A percentile compares a stretch with the other conserved stretches of the same genome.
Evolutionary conservation across 2,113 vertebrate genomes (phyloP).

Genomic region (Mirza zaza): DNA sequence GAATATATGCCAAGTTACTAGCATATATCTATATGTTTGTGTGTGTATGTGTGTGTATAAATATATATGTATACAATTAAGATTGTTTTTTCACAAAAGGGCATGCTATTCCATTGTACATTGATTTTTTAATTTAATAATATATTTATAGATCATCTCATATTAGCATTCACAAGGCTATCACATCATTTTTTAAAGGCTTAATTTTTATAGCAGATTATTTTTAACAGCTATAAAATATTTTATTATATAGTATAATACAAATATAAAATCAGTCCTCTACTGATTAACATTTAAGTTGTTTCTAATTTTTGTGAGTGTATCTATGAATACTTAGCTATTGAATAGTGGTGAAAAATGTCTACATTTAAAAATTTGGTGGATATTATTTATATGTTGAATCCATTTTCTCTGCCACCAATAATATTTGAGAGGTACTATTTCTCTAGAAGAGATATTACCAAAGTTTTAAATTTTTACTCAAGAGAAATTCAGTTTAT

Average conservation of each 20-base stretch:
- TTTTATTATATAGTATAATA: neutral
- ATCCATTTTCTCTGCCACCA: neutral
- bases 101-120: neutral
- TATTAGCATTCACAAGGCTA: neutral
- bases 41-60: neutral
- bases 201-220: neutral
- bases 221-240: slow-evolving; percentile 37
- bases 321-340: neutral
- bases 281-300: neutral
- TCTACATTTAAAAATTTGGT: neutral
- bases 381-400: slow-evolving; percentile 3
- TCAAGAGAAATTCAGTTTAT: slow-evolving; percentile 17
- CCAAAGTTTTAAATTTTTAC: slow-evolving; percentile 24
- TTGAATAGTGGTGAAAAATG: neutral
- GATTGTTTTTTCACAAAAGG: neutral
- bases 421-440: neutral
- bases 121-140: slow-evolving; percentile 13
- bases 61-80: neutral
- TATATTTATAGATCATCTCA: neutral
- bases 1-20: neutral
- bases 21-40: neutral
- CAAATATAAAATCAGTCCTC: neutral
- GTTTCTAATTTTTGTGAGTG: slow-evolving; percentile 36
- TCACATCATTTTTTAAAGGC: neutral
- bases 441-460: neutral